Evolutionary conservation across 2,888 invertebrate species (phyloP).

Genomic region (Philereme transversata): DNA sequence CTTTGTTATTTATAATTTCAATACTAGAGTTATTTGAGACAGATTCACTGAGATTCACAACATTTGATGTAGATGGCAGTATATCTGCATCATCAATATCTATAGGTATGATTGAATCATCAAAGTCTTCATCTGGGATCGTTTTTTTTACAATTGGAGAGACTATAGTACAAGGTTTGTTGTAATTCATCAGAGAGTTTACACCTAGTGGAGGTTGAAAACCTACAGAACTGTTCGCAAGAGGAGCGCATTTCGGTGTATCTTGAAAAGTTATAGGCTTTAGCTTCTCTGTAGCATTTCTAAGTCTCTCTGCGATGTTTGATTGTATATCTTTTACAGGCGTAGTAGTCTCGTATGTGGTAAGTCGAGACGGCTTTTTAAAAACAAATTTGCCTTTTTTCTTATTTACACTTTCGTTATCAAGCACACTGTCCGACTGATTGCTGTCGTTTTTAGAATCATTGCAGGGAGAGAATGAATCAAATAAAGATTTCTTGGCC

Average conservation of each 20-base stretch:
- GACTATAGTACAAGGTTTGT: constrained; percentile 54
- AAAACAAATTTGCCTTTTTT: constrained; percentile 74
- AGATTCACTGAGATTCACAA: constrained; percentile 61
- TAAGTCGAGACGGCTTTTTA: constrained; percentile 67
- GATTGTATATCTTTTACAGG: constrained; percentile 60
- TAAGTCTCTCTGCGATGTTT: constrained; percentile 67
- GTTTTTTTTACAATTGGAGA: constrained; percentile 50
- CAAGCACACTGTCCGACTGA: constrained; percentile 47
- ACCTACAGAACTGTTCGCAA: constrained; percentile 67
- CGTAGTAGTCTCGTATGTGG: constrained; percentile 49
- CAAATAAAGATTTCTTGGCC: constrained; percentile 61
- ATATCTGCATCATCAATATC: constrained; percentile 55
- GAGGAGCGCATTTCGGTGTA: constrained; percentile 47
- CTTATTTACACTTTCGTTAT: constrained; percentile 51
- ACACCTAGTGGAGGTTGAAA: constrained; percentile 72
- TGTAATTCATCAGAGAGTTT: constrained; percentile 49
- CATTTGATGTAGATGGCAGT: constrained; percentile 43
- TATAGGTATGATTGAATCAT: constrained; percentile 53
- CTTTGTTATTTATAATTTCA: constrained; percentile 50
- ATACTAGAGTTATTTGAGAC: constrained; percentile 47
- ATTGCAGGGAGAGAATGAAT: constrained; percentile 56
- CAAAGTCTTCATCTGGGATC: constrained; percentile 42
- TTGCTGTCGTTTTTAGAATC: constrained; percentile 47
- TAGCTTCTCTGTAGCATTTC: constrained; percentile 61
- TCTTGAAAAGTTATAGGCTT: constrained; percentile 61